These are phyloP conservation scores for Hyperoplus lanceolatus DNA, from an alignment of 2,797 vertebrate genomes.

Conservation along the genomic window DNA sequence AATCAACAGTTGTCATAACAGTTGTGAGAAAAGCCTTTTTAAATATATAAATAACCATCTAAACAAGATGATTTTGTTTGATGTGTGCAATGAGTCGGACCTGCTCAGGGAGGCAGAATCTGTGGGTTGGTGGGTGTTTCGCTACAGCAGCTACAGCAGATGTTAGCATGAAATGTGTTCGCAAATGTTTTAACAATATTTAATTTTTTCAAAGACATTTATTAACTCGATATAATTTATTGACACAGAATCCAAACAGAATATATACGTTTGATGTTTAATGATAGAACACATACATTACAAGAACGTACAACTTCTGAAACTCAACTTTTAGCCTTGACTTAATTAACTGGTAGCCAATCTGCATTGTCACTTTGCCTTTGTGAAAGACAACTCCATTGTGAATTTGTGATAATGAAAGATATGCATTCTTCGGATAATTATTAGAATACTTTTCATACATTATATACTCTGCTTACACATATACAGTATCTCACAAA, in stretches of 20 bases:
- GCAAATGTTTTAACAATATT: conserved; percentile 73
- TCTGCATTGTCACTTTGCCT: no score
- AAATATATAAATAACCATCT: conserved; percentile 49
- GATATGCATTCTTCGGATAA: neutral
- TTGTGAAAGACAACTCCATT: no score
- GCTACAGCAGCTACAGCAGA: conserved; percentile 56
- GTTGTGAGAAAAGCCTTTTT: conserved; percentile 62
- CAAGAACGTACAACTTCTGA: neutral
- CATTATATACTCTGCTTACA: neutral
- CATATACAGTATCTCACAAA: no score
- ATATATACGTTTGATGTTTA: conserved; percentile 25
- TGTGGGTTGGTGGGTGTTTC: conserved; percentile 59
- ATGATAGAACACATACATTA: conserved; percentile 15
- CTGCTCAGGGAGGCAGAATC: conserved; percentile 66
- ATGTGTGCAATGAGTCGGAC: conserved; percentile 77
- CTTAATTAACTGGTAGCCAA: no score
- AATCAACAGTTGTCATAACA: conserved; percentile 68
- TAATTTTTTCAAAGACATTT: conserved; percentile 63
- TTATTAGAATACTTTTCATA: neutral
- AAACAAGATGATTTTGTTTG: conserved; percentile 66
- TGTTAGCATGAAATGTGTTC: conserved; percentile 67
- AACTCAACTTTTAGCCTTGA: no score
- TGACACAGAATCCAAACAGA: conserved; percentile 25
- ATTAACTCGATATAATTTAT: conserved; percentile 49
- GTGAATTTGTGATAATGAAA: neutral